Percentiles rank a stretch among this genome's conserved stretches.
These are phyloP conservation scores for Nycticryphes semicollaris DNA, from an alignment of 2,113 vertebrate species.

Conservation along the genomic window DNA sequence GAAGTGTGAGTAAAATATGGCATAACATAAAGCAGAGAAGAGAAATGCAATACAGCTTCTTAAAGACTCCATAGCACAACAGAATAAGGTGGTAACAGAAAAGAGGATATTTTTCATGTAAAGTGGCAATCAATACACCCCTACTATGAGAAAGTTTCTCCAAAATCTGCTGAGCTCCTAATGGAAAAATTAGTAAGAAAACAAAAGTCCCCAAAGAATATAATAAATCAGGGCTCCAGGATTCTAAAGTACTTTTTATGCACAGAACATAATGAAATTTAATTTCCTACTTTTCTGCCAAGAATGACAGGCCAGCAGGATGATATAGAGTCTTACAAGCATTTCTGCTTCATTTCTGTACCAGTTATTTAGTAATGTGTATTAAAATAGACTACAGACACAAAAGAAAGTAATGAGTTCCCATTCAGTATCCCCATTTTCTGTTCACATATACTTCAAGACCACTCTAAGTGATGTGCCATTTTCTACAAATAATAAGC, in stretches of 20 bases:
- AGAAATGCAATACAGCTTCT: not conserved
- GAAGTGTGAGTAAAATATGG: not conserved
- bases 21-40: not conserved
- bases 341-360: not conserved
- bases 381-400: not conserved
- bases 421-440: not conserved
- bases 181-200: conserved; percentile 54
- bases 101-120: conserved; percentile 14
- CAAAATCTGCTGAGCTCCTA: conserved; percentile 24
- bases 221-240: conserved; percentile 9
- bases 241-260: not conserved
- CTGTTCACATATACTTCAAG: not conserved
- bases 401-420: not conserved
- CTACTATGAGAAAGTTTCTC: not conserved
- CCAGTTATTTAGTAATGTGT: not conserved
- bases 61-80: not conserved
- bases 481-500: not conserved
- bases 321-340: not conserved
- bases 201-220: not conserved
- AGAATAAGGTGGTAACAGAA: not conserved
- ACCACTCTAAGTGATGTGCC: not conserved
- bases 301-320: not conserved
- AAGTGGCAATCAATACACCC: not conserved
- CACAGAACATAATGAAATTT: not conserved
- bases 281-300: conserved; percentile 35